Base-by-base conservation (phyloP, 2,888 invertebrate genomes). In the Drosophila neotestacea region DNA sequence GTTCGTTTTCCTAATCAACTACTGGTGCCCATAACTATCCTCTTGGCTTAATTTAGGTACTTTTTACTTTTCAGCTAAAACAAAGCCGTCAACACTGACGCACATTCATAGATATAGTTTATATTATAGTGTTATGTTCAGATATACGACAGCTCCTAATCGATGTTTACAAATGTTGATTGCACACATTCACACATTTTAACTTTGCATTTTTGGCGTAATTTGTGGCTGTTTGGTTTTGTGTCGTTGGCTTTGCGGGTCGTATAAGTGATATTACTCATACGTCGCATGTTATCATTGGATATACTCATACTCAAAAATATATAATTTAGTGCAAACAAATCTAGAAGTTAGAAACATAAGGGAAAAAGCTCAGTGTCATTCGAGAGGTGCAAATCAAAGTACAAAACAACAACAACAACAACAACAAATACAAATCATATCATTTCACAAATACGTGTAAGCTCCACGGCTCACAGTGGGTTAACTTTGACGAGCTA, bases 131-230 rank as follows among this genome's bases (percentile, higher is more conserved):
- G n/a, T 27, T 16, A 56, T 60, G 38, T 41, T 41, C 42, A 50
- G 66, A 63, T 75, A 79, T 70, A 70, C 38, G 54, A 50, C 42
- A 28, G n/a, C 51, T 50, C 41, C 44, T 64, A 71, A 71, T 66
- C 73, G 66, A 52, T 62, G 69, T 58, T 67, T 55, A 73, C 67
- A 60, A 73, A 52, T 76, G 63, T 39, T 39, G 75, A 74, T 67
- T 58, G 46, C 36, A 52, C 36, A 52, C 63, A 77, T 63, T 63
- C 60, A 39, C n/a, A 41, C 58, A 65, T 60, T 73, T 64, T 52
- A 58, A 74, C 56, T 77, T 74, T 74, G 73, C 42, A 74, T 52
- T 72, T 64, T 58, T 74, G 56, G 61, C 78, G 78, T 73, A 65
- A 65, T 73, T 73, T 52, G 66, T 65, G 55, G 41, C 54, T 60